Base-by-base conservation (phyloP, 2,113 vertebrate genomes). In the Dendrocopos noguchii region DNA sequence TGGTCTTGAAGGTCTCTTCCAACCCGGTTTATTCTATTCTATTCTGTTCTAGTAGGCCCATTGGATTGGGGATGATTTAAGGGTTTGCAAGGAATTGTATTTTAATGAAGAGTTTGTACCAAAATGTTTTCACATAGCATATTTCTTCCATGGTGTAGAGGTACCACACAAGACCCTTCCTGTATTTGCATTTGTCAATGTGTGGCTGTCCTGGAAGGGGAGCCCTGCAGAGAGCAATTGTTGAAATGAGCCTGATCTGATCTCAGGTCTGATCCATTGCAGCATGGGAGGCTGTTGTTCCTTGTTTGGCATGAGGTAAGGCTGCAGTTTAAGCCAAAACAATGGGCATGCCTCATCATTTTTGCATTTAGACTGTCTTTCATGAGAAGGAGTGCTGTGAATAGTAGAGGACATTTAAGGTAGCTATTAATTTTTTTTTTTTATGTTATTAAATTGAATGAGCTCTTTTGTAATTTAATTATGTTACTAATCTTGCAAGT, bases 131-230 rank as follows among this genome's bases (percentile, higher is more conserved):
- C 33, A 60, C 2, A 4, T 24, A 4, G 2, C 6, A 1, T 44
- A n/a, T 19, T 18, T 39, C 77, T 84, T 60, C n/a, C 0, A 0
- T 10, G 25, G 18, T 18, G 15, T 2, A 0, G 8, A 44, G 61
- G 56, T 61, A 16, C 42, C 44, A 31, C n/a, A 31, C 22, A 27
- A 46, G 39, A 25, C 25, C 42, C 25, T 61, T 55, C 21, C 31
- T 77, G 24, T 65, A 33, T 75, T 73, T 88, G 22, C 34, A 22
- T 56, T 55, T 55, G 25, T 77, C 39, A 33, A 0, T 55, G 5
- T 42, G 63, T 1, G 55, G 24, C 74, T 53, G 53, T n/a, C 36
- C 33, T 50, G 72, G 39, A 50, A 87, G 10, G 50, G 15, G 25
- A 80, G 29, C 15, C 42, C 50, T 53, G 1, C 11, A 70, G 74